Evolutionary conservation across 2,797 vertebrate genomes (phyloP), one percentile per base, ranked within the genome.

Genomic region (Neopelma chrysocephalum): DNA sequence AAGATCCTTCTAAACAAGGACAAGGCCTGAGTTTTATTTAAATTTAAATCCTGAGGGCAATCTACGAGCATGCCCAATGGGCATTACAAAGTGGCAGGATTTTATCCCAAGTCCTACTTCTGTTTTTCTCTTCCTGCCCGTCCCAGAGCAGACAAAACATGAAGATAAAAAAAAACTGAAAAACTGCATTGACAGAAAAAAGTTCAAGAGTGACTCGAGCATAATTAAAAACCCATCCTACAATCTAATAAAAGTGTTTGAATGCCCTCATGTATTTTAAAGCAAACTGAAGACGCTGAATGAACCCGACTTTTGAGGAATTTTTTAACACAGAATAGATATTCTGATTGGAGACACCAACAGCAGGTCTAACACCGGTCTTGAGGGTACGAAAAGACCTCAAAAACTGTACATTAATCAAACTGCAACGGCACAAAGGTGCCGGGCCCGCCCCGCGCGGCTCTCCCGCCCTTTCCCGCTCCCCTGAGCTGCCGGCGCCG

Each of bases 401-500:
- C 48, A 50, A 50, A 26, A 27, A 10, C 48, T 9, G 48, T 27
- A 27, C 48, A 10, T 26, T 50, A 50, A 50, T 50, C 48, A 15
- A 48, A 48, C 23, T 14, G 25, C 48, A 50, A 27, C 3, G 48
- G 25, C 25, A 50, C 12, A 50, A 27, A 27, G 25, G 25, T 15
- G 48, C 48, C 25, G 48, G 48, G 14, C 48, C 48, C 47, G 47
- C 25, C n/a, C 80, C 22, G 32, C 9, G 5, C 4, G 3, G 5
- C 6, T 50, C 83, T 87, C 69, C 68, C 69, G 57, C 79, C 32
- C 1, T 54, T 60, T 45, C 9, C 43, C 3, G 5, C 54, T 34
- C 25, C 25, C 29, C 22, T 23, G 31, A 20, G 23, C 34, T n/a
- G n/a, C 11, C 4, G 0, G 12, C 1, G 6, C 40, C 4, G 17